phyloP scores from a whole-genome alignment of 2,113 vertebrate genomes.

The Myotis brandtii region DNA sequence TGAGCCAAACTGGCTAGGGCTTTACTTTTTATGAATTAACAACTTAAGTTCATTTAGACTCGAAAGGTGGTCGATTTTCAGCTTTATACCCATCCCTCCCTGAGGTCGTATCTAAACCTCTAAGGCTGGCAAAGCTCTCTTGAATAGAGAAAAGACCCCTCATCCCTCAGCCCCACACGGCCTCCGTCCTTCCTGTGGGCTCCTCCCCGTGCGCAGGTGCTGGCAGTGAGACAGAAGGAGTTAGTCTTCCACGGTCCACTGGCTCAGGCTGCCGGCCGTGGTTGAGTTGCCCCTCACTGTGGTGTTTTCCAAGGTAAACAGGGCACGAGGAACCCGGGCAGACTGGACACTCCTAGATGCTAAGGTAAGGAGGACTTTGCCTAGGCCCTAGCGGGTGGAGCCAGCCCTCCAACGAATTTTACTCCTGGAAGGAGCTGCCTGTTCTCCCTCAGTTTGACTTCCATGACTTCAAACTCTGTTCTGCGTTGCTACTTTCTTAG shows the following conservation, averaged over 20 bases:
- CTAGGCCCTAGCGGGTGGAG: not conserved
- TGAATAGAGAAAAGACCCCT: not conserved
- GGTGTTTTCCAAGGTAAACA: not conserved
- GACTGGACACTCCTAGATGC: not conserved
- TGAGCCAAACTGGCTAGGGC: too few relatives aligned
- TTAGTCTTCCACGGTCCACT: not conserved
- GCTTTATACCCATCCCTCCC: not conserved
- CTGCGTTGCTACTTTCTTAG: not conserved
- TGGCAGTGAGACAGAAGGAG: not conserved
- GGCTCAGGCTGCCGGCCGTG: not conserved
- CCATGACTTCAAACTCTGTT: not conserved
- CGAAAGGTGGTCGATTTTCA: not conserved
- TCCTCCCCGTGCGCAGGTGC: not conserved
- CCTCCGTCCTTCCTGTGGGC: rapidly evolving
- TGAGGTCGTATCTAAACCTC: not conserved
- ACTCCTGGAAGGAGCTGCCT: not conserved
- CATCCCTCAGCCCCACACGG: not conserved
- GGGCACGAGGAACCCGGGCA: not conserved
- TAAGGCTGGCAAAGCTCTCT: not conserved
- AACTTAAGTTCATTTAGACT: too few relatives aligned
- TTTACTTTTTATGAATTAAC: not conserved
- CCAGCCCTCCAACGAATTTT: not conserved
- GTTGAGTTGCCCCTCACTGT: not conserved
- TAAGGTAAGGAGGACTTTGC: not conserved
- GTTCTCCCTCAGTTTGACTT: not conserved